Base-by-base conservation (phyloP, 1,140 invertebrate genomes). In the Listronotus oregonensis region DNA sequence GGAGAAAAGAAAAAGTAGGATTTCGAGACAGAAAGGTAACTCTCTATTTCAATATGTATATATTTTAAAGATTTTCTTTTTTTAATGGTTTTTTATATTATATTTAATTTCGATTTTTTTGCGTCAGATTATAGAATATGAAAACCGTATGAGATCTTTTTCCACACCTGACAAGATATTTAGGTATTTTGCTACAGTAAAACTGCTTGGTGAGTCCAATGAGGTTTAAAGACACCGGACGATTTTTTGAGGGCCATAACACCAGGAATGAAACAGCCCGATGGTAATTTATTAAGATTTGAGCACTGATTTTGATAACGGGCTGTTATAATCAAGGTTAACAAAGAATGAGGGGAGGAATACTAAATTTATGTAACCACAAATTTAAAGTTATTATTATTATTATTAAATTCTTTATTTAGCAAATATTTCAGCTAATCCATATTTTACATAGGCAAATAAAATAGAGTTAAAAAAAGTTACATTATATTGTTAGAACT, bases 111-210 rank as follows among this genome's bases (percentile, higher is more conserved):
- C 49, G n/a, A n/a, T 43, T 32, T 39, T 51, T 46, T 27, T 18
- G 11, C 32, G 14, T 76, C 78, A 98, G 93, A 97, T 99, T 76
- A 97, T 97, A 79, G 95, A 98, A 79, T 99, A 99, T 86, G 97
- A 99, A 83, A 98, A 99, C 83, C 86, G 96, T 74, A 92, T 98
- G 81, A 84, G 96, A 73, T 84, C 92, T 66, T 99, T 93, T 84
- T 98, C 96, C 11, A 97, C 95, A 34, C 96, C 97, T 49, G 97
- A 99, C 82, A 99, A 99, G 86, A 96, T 99, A 78, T 99, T 99
- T 85, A 89, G 97, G 52, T 99, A 99, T 83, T 99, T 99, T 88
- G 96, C 97, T n/a, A 98, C 96, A 40, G 85, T 98, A 68, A 94
- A 94, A 84, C 81, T 98, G 37, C 85, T 87, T 67, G 85, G 85